These are phyloP conservation scores for Micrasema longulum DNA, from an alignment of 1,140 invertebrate species.

Conservation along the genomic window DNA sequence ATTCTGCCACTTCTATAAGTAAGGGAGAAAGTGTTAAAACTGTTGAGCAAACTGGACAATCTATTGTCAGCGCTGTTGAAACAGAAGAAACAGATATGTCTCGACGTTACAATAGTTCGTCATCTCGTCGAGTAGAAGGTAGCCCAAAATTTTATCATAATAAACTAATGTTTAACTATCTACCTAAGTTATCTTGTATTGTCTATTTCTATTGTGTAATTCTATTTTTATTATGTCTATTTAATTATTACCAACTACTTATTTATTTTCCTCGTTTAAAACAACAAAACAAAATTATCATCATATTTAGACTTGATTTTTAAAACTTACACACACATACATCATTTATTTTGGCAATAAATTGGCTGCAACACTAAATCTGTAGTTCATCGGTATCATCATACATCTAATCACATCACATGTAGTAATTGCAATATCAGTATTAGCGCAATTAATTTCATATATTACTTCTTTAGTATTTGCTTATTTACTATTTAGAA, in stretches of 20 bases:
- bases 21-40: constrained; percentile 16
- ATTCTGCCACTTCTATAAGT: not conserved
- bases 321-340: constrained; percentile 38
- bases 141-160: constrained; percentile 45
- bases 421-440: constrained; percentile 38
- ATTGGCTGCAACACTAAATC: constrained; percentile 35
- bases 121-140: constrained; percentile 72
- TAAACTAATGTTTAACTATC: too few relatives aligned
- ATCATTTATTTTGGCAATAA: constrained; percentile 30
- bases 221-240: not conserved
- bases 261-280: constrained; percentile 23
- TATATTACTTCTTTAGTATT: constrained; percentile 42
- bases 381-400: constrained; percentile 20
- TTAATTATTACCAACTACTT: constrained; percentile 8
- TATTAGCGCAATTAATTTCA: constrained; percentile 50
- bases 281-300: constrained; percentile 23
- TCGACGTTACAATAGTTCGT: constrained; percentile 69
- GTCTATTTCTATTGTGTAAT: not conserved
- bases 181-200: constrained; percentile 9
- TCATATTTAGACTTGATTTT: constrained; percentile 30
- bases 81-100: constrained; percentile 70
- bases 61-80: constrained; percentile 61
- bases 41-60: constrained; percentile 45
- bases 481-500: constrained; percentile 61
- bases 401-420: constrained; percentile 47